Base-by-base conservation (phyloP, 2,888 invertebrate species). In the Coelogynopora nodosa region DNA sequence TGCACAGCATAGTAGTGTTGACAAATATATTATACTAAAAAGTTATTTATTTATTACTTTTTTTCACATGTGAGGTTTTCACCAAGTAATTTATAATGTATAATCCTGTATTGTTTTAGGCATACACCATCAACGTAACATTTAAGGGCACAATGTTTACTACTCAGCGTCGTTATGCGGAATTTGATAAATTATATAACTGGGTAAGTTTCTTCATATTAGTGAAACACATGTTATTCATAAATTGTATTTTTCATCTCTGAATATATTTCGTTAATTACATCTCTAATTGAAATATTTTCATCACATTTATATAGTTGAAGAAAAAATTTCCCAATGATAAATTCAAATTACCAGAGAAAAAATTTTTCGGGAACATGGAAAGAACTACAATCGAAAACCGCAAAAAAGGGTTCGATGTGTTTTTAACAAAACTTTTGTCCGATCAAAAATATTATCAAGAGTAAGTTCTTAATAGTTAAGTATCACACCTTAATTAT, bases 261-360 rank as follows among this genome's bases (percentile, higher is more conserved):
- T n/a, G n/a, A n/a, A n/a, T n/a, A n/a, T n/a, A n/a, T n/a, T n/a
- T n/a, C n/a, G n/a, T n/a, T n/a, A n/a, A n/a, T n/a, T n/a, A n/a
- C n/a, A n/a, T n/a, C n/a, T n/a, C n/a, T n/a, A n/a, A n/a, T n/a
- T n/a, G n/a, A n/a, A n/a, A n/a, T n/a, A n/a, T n/a, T n/a, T n/a
- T n/a, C n/a, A n/a, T n/a, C n/a, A n/a, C n/a, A n/a, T 13, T n/a
- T 82, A 23, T 82, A 29, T 27, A 82, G 82, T n/a, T 82, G 82
- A 82, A 82, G 29, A 82, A 82, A 29, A 82, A 82, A 29, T 82
- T 82, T 82, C 82, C 82, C 29, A 2, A 82, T 82, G 29, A 30
- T 18, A 28, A 27, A 23, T 30, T 82, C 30, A 82, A 82, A 82
- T 5, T 82, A 30, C 82, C 82, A 5, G 82, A 29, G 23, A 82